phyloP scores from a whole-genome alignment of 2,888 invertebrate species.

The Crematogaster levior region DNA sequence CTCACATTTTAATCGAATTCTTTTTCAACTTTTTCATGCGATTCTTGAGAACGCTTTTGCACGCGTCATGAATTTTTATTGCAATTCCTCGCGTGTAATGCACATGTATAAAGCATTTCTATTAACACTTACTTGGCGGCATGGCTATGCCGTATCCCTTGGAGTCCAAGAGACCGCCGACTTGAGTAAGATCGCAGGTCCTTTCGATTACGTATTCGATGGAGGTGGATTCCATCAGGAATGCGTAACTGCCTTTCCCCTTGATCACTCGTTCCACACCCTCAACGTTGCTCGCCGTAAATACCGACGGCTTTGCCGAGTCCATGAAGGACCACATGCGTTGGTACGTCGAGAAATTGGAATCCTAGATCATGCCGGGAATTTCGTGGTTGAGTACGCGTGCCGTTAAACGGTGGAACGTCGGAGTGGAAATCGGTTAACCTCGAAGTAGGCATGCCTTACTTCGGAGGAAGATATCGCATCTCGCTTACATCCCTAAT shows the following conservation, averaged over 20 bases:
- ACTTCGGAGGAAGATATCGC: slow-evolving; percentile 26
- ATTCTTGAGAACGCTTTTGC: background rate
- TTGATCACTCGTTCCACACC: slow-evolving; percentile 94
- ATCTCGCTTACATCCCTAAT: slow-evolving; percentile 35
- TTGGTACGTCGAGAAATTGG: slow-evolving; percentile 95
- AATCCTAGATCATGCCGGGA: slow-evolving; percentile 88
- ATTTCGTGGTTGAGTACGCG: slow-evolving; percentile 65
- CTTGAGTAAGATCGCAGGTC: slow-evolving; percentile 94
- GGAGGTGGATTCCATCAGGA: slow-evolving; percentile 97
- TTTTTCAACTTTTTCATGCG: background rate
- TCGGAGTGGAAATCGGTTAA: slow-evolving; percentile 64
- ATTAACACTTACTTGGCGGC: slow-evolving; percentile 91
- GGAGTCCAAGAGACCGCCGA: slow-evolving; percentile 93
- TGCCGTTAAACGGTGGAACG: slow-evolving; percentile 67
- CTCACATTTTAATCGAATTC: background rate
- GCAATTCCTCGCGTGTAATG: background rate
- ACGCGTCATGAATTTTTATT: background rate
- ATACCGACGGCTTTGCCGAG: slow-evolving; percentile 93
- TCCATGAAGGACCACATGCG: slow-evolving; percentile 98
- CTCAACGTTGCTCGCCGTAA: slow-evolving; percentile 93
- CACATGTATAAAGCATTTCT: background rate
- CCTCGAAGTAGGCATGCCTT: slow-evolving; percentile 62
- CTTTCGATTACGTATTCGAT: slow-evolving; percentile 96
- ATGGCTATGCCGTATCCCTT: slow-evolving; percentile 98
- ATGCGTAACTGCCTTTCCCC: slow-evolving; percentile 94